Evolutionary conservation across 2,797 vertebrate species (phyloP).

Genomic region (Malacoraja senta): DNA sequence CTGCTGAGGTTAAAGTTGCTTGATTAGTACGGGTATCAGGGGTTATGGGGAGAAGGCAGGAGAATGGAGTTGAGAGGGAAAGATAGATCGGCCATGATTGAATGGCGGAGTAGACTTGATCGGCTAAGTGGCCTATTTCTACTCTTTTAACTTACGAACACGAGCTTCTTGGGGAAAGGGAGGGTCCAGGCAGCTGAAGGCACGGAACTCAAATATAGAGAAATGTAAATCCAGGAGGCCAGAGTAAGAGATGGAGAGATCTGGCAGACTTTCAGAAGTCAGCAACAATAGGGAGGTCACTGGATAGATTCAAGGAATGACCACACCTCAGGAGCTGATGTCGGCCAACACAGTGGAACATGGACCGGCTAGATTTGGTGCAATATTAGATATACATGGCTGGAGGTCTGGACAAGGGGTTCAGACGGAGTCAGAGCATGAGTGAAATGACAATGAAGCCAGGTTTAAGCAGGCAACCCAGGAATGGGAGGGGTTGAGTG

Average conservation of each 20-base stretch:
- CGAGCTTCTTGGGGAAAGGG: too few species aligned
- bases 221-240: not conserved
- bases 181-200: not conserved
- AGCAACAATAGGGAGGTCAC: not conserved
- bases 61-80: not conserved
- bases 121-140: too few species aligned
- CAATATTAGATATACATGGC: too few species aligned
- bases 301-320: not conserved
- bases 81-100: not conserved
- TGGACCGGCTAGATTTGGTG: not conserved
- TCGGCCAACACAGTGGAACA: not conserved
- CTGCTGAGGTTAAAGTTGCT: not conserved
- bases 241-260: not conserved
- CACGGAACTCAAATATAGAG: not conserved
- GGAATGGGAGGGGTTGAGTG: too few species aligned
- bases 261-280: not conserved
- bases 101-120: too few species aligned
- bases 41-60: too few species aligned
- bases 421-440: too few species aligned
- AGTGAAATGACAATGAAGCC: too few species aligned
- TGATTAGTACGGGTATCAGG: too few species aligned
- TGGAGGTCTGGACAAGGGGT: too few species aligned
- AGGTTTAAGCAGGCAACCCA: too few species aligned
- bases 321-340: not conserved
- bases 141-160: too few species aligned